A percentile compares a stretch with the other conserved stretches of the same genome.
Conservation (phyloP, 2,888 invertebrate genomes). For the Euspilapteryx auroguttella region DNA sequence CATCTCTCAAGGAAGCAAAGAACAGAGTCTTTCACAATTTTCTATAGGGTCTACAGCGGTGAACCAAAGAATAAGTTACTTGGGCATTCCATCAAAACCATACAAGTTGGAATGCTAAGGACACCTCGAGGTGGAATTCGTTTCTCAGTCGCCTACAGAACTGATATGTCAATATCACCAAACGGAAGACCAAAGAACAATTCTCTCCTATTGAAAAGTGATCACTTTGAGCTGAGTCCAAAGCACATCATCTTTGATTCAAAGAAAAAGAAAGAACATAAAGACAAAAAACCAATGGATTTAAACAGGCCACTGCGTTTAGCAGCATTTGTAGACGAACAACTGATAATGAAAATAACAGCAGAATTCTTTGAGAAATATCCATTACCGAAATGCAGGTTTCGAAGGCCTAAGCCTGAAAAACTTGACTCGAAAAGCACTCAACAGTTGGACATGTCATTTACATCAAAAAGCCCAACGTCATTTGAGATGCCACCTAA, state of each 20-base stretch:
- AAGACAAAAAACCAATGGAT: constrained; percentile 48
- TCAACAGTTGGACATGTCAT: constrained; percentile 26
- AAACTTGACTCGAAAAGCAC: constrained; percentile 28
- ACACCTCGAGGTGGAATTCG: constrained; percentile 86
- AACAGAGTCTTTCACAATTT: constrained; percentile 87
- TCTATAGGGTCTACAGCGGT: constrained; percentile 84
- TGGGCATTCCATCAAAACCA: constrained; percentile 80
- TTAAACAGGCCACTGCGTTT: constrained; percentile 72
- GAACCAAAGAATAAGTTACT: constrained; percentile 74
- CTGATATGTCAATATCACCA: constrained; percentile 91
- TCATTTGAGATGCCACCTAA: constrained; percentile 41
- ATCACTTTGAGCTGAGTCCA: constrained; percentile 84
- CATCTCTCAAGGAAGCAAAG: constrained; percentile 87
- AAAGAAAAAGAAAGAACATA: constrained; percentile 62
- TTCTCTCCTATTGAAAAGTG: constrained; percentile 85
- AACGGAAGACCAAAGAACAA: constrained; percentile 71
- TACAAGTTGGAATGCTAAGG: constrained; percentile 82
- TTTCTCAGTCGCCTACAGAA: constrained; percentile 84
- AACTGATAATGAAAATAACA: constrained; percentile 24
- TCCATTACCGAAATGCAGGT: constrained; percentile 31
- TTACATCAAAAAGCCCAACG: constrained; percentile 34
- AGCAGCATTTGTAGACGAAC: constrained; percentile 74
- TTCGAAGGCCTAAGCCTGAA: constrained; percentile 38
- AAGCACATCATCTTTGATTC: constrained; percentile 62
- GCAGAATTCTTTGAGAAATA: constrained; percentile 35